Base-by-base conservation (phyloP, 2,797 vertebrate species). In the Scomberomorus guttatus region DNA sequence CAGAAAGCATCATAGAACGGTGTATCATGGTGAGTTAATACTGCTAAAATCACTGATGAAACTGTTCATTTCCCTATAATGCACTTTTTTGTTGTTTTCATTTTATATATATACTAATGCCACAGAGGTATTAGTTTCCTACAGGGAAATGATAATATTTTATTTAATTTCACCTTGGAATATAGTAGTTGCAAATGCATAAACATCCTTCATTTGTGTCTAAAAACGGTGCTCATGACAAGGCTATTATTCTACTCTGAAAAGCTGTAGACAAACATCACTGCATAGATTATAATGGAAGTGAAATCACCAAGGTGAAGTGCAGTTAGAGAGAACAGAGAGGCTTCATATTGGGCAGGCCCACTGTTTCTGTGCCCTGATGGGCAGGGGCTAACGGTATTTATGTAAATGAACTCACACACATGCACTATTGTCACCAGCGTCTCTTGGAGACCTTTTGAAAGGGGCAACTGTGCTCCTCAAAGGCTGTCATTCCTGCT, bases 331-430 rank as follows among this genome's bases (percentile, higher is more conserved):
- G 42, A 68, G 58, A 72, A 81, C 58, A 87, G 70, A 71, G 70
- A 61, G 71, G 74, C 80, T 85, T 68, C 80, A 82, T 59, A 82
- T 7, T 79, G 66, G 58, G 44, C 70, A 66, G 69, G 66, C 72
- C 65, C 63, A 50, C 50, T 79, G 66, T 78, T 48, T 68, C 78
- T 79, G 60, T 80, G 63, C 54, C 29, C 57, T 13, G 4, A 55
- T 81, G 66, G 58, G 44, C 67, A 61, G 69, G 69, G 24, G 48
- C 11, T 75, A 62, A 72, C 4, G 52, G 80, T 76, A 79, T 82
- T 90, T 85, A 90, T 92, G 88, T 44, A 90, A 91, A 93, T 89
- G 57, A 89, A 55, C 18, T 66, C 62, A n/a, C 50, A 77, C 84
- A 85, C 75, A 73, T 62, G 27, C 63, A 70, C 68, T 76, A 81